Conservation (phyloP, 2,797 vertebrate species). For the Tangara arthus region DNA sequence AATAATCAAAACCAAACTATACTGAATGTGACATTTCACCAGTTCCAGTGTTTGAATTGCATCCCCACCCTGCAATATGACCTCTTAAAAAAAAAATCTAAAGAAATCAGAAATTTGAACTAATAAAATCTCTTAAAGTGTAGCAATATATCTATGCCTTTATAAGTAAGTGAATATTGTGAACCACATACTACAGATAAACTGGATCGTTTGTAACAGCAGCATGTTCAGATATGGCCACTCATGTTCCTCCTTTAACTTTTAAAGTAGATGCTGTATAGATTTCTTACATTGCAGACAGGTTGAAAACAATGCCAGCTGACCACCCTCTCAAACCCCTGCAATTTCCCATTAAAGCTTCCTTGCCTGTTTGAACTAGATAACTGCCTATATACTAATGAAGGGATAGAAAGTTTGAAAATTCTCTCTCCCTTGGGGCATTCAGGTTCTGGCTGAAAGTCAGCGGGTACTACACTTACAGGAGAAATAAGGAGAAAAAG, state of each 20-base stretch:
- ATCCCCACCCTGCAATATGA: neutral
- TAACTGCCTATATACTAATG: neutral
- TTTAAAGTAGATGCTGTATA: neutral
- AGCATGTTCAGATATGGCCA: neutral
- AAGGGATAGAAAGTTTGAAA: neutral
- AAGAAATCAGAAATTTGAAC: neutral
- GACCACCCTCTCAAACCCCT: neutral
- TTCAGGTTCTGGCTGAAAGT: neutral
- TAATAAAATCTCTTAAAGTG: neutral
- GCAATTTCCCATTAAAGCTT: neutral
- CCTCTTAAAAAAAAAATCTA: neutral
- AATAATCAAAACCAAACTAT: neutral
- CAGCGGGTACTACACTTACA: neutral
- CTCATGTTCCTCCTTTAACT: neutral
- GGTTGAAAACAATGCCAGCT: neutral
- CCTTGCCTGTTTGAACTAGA: neutral
- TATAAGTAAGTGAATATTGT: neutral
- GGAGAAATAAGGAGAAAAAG: neutral
- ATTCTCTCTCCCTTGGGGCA: neutral
- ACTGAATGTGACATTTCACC: neutral
- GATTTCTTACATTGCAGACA: neutral
- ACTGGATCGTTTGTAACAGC: neutral
- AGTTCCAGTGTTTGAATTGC: neutral
- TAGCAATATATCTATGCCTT: neutral
- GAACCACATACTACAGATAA: neutral